A percentile compares a stretch with the other conserved stretches of the same genome.
These are phyloP conservation scores for Isaurus tuberculatus DNA, from an alignment of 92 coral and sea anemone species.

Conservation along the genomic window DNA sequence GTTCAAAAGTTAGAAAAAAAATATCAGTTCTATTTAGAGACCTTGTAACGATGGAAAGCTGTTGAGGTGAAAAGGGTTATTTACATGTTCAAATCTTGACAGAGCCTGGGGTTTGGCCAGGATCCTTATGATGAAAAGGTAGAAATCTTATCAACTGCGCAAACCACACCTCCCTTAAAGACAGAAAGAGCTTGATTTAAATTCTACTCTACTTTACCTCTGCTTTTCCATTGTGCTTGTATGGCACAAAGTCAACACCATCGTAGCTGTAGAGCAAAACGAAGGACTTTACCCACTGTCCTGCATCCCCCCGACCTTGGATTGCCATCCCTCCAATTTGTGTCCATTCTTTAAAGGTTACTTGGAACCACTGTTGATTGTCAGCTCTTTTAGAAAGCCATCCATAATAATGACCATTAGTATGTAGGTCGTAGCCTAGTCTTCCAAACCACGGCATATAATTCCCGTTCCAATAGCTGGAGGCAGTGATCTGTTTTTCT, in stretches of 20 bases:
- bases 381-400: not conserved
- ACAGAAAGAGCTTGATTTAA: no score
- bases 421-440: conserved; percentile 1
- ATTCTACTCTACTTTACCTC: no score
- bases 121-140: no score
- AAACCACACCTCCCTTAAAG: no score
- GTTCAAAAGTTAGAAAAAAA: no score
- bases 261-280: conserved; percentile 23
- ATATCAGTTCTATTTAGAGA: no score
- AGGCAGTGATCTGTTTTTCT: conserved; percentile 1
- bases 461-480: not conserved
- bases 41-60: no score
- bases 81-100: no score
- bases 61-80: no score
- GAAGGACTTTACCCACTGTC: conserved; percentile 22
- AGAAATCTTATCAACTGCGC: no score
- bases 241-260: conserved; percentile 25
- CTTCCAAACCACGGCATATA: not conserved
- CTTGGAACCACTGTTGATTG: conserved; percentile 15
- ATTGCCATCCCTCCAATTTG: conserved; percentile 21
- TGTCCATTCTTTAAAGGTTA: conserved; percentile 16
- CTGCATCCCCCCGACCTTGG: conserved; percentile 23
- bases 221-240: conserved; percentile 18
- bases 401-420: not conserved
- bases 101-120: no score